Percentiles rank a stretch among this genome's conserved stretches.
Conservation (phyloP, 2,113 vertebrate species). For the Pygoscelis antarcticus region DNA sequence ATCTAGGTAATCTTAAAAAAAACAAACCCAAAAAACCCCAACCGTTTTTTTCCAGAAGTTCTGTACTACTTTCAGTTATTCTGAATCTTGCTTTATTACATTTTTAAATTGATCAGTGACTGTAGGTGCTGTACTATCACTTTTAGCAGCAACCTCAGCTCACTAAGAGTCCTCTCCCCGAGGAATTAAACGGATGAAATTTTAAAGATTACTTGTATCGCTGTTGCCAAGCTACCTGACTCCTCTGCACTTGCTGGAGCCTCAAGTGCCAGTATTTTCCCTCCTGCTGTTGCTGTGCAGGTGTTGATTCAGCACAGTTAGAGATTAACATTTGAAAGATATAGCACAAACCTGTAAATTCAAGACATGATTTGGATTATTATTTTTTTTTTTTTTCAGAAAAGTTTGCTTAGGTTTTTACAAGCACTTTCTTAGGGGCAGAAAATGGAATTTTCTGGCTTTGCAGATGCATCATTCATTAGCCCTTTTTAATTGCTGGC, state of each 20-base stretch:
- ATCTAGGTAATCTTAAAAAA: background rate
- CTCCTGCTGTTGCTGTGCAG: background rate
- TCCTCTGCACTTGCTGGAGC: background rate
- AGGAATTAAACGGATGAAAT: background rate
- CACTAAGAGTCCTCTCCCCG: background rate
- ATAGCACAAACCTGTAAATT: background rate
- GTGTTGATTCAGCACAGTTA: background rate
- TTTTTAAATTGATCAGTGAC: background rate
- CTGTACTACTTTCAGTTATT: background rate
- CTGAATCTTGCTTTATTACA: accelerated
- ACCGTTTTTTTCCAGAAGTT: background rate
- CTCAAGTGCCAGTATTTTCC: background rate
- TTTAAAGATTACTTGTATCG: background rate
- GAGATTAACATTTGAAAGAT: background rate
- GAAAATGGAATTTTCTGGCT: background rate
- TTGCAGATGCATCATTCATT: background rate
- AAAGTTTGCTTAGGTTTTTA: background rate
- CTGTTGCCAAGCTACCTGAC: background rate
- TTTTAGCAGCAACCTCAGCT: background rate
- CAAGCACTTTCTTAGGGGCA: background rate
- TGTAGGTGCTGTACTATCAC: background rate
- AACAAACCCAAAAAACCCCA: background rate
- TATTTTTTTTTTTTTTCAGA: background rate
- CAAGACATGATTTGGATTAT: background rate
- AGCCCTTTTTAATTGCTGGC: background rate